These are phyloP conservation scores for Rhyacichthys aspro DNA, from an alignment of 2,797 vertebrate species.

Conservation along the genomic window DNA sequence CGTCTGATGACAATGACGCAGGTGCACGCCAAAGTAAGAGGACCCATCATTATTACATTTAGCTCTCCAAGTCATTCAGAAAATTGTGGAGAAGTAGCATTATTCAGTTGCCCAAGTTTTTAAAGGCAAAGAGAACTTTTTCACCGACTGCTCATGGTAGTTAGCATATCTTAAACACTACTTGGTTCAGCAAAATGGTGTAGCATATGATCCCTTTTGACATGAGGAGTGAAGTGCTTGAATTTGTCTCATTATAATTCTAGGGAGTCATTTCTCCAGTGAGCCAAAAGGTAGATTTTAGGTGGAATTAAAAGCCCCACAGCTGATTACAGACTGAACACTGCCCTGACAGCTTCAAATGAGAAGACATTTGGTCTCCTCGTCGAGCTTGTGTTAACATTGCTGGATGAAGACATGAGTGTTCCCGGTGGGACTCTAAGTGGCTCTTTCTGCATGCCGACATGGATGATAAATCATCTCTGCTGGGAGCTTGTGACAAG, in stretches of 20 bases:
- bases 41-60: too few species aligned
- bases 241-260: too few species aligned
- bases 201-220: too few species aligned
- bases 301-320: background rate
- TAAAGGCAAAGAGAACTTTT: too few species aligned
- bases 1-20: background rate
- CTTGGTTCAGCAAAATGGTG: too few species aligned
- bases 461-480: slow-evolving; percentile 55
- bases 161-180: too few species aligned
- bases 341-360: background rate
- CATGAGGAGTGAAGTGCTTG: too few species aligned
- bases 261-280: too few species aligned
- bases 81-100: too few species aligned
- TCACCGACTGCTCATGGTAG: too few species aligned
- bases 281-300: background rate
- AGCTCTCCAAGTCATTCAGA: too few species aligned
- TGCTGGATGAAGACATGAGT: slow-evolving; percentile 38
- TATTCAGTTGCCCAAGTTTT: too few species aligned
- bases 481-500: slow-evolving; percentile 45
- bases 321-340: background rate
- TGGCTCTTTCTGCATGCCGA: slow-evolving; percentile 47
- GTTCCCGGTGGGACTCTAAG: slow-evolving; percentile 33
- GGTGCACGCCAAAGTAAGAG: background rate
- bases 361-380: background rate
- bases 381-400: background rate